Evolutionary conservation across 2,797 vertebrate species (phyloP).

Genomic region (Anabacerthia variegaticeps): DNA sequence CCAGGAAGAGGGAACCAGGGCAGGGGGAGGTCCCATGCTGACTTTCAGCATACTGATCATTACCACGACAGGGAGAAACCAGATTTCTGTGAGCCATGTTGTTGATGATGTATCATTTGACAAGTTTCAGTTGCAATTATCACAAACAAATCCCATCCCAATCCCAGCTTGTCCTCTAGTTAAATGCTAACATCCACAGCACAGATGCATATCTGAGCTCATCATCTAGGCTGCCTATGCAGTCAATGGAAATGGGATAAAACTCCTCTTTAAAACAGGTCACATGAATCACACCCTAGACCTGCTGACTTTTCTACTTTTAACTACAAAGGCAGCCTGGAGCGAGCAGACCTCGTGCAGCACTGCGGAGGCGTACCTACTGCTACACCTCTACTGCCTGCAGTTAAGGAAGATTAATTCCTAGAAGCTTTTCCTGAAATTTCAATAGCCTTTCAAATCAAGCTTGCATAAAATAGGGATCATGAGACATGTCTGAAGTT

Average conservation of each 20-base stretch:
- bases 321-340: constrained; percentile 47
- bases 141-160: neutral
- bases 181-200: neutral
- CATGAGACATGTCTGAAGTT: neutral
- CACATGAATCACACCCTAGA: constrained; percentile 1
- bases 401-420: constrained; percentile 8
- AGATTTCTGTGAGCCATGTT: neutral
- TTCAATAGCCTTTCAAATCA: constrained; percentile 21
- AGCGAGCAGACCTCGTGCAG: neutral
- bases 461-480: neutral
- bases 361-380: neutral
- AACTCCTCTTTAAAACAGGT: constrained; percentile 26
- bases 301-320: constrained; percentile 45
- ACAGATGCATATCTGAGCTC: neutral
- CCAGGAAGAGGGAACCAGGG: neutral
- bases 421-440: constrained; percentile 38
- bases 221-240: neutral
- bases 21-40: neutral
- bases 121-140: constrained; percentile 11
- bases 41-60: neutral
- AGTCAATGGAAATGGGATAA: constrained; percentile 8
- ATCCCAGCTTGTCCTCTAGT: neutral
- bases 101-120: neutral
- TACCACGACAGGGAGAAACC: neutral
- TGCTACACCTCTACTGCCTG: neutral